A percentile compares a stretch with the other conserved stretches of the same genome.
These are phyloP conservation scores for Drosophila lowei DNA, from an alignment of 1,140 invertebrate genomes.

Conservation along the genomic window DNA sequence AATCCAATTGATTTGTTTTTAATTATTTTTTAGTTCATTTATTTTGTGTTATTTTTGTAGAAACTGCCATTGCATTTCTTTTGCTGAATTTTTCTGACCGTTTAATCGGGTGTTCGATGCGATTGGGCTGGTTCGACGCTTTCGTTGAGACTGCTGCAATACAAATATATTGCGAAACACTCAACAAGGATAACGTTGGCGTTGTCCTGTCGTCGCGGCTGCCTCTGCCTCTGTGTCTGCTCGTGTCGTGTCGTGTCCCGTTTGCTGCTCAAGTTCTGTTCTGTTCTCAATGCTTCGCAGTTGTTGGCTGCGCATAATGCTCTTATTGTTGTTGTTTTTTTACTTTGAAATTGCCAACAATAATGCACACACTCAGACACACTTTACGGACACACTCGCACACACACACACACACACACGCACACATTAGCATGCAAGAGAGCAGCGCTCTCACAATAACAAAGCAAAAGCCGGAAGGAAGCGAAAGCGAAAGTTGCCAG, in stretches of 20 bases:
- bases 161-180: slow-evolving; percentile 80
- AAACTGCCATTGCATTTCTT: slow-evolving; percentile 16
- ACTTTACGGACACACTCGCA: slow-evolving; percentile 6
- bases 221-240: slow-evolving; percentile 29
- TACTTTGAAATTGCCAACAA: slow-evolving; percentile 79
- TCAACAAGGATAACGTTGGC: slow-evolving; percentile 78
- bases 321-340: slow-evolving; percentile 60
- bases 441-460: slow-evolving; percentile 49
- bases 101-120: slow-evolving; percentile 51
- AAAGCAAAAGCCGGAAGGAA: slow-evolving; percentile 72
- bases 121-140: slow-evolving; percentile 70
- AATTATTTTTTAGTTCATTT: neutral
- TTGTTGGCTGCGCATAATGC: slow-evolving; percentile 65
- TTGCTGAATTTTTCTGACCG: slow-evolving; percentile 20
- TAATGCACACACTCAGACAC: slow-evolving; percentile 48
- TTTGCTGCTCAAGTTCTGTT: slow-evolving; percentile 58
- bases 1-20: neutral
- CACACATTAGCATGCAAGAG: neutral
- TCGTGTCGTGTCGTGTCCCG: slow-evolving; percentile 48
- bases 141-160: slow-evolving; percentile 77
- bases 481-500: slow-evolving; percentile 69
- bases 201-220: slow-evolving; percentile 51
- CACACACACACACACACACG: slow-evolving; percentile 9
- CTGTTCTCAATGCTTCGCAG: slow-evolving; percentile 64
- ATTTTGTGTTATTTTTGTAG: neutral